A percentile compares a stretch with the other conserved stretches of the same genome.
Evolutionary conservation across 2,797 vertebrate genomes (phyloP).

Genomic region (Pipistrellus nathusii): DNA sequence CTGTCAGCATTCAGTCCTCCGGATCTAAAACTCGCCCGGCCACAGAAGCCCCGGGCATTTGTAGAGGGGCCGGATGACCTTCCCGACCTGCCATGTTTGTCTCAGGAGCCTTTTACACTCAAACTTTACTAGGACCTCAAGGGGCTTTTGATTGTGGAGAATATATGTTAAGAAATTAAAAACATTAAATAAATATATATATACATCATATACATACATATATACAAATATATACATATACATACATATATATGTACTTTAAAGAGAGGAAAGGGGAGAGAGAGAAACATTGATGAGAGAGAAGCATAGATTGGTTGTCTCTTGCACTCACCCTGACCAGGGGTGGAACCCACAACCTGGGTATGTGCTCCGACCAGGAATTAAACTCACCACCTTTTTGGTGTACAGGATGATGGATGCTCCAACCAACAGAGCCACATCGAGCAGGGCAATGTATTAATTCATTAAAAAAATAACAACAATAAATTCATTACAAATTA

Average conservation of each 20-base stretch:
- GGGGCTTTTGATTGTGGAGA: not conserved
- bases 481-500: not conserved
- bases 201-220: no score
- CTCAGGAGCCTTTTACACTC: not conserved
- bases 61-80: not conserved
- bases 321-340: not conserved
- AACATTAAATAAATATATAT: not conserved
- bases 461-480: not conserved
- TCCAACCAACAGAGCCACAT: not conserved
- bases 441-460: not conserved
- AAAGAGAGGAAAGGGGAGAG: not conserved
- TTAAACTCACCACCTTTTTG: not conserved
- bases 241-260: not conserved
- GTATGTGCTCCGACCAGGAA: not conserved
- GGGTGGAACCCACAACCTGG: not conserved
- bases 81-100: not conserved
- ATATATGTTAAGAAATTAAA: not conserved
- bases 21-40: not conserved
- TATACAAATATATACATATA: no score
- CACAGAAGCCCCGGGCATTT: not conserved
- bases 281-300: not conserved
- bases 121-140: not conserved
- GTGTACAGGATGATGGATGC: not conserved
- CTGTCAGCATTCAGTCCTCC: not conserved
- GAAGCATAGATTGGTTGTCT: not conserved